These are phyloP conservation scores for Labrus mixtus DNA, from an alignment of 2,113 vertebrate genomes.

Conservation along the genomic window DNA sequence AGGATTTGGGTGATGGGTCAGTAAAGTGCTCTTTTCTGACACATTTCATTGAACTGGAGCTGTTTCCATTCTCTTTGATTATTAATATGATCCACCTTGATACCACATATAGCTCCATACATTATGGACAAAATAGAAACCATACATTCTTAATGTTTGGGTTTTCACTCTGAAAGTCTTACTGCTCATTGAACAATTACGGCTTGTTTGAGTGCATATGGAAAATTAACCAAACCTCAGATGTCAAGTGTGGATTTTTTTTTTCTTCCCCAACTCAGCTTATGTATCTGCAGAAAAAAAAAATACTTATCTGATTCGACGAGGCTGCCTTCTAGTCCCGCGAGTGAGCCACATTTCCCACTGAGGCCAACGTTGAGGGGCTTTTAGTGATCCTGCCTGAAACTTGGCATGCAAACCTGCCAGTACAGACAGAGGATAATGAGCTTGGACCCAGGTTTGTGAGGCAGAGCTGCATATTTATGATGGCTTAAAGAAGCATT, in stretches of 20 bases:
- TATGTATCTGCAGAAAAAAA: conserved; percentile 8
- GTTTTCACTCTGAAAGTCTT: conserved; percentile 53
- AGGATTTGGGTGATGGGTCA: conserved; percentile 49
- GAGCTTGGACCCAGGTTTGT: conserved; percentile 73
- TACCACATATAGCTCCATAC: conserved; percentile 46
- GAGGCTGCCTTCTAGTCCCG: conserved; percentile 24
- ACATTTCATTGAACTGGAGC: conserved; percentile 39
- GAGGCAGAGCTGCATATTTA: conserved; percentile 82
- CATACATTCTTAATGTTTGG: conserved; percentile 66
- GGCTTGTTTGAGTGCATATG: conserved; percentile 39
- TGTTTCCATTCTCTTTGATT: conserved; percentile 56
- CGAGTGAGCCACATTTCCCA: conserved; percentile 54
- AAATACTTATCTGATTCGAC: conserved; percentile 27
- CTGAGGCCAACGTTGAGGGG: conserved; percentile 59
- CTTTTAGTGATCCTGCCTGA: conserved; percentile 72
- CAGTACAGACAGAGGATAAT: conserved; percentile 69
- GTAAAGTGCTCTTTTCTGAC: conserved; percentile 30
- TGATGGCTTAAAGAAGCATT: conserved; percentile 81
- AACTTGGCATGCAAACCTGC: conserved; percentile 71
- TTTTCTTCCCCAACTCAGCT: not conserved
- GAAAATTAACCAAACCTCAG: conserved; percentile 40
- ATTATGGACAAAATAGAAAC: conserved; percentile 50
- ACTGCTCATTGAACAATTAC: conserved; percentile 58
- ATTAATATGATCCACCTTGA: conserved; percentile 63
- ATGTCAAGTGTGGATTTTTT: conserved; percentile 13